Percentiles rank a stretch among this genome's conserved stretches.
Conservation (phyloP, 37 sponge, comb jelly and placozoan species). For the Petrosia ficiformis region DNA sequence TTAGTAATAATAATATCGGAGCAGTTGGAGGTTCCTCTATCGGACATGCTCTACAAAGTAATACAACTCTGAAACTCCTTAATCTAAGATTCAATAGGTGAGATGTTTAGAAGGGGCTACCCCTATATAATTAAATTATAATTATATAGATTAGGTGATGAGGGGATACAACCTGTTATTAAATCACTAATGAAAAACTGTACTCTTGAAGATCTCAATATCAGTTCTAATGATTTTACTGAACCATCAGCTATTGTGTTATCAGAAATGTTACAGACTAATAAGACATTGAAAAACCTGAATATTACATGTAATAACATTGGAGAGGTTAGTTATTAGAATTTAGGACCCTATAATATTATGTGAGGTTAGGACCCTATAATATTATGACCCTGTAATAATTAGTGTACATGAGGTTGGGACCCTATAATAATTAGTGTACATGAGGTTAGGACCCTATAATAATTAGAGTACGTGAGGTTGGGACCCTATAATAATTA, state of each 20-base stretch:
- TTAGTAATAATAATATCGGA: constrained; percentile 76
- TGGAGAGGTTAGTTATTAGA: constrained; percentile 52
- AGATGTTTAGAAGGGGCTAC: neutral
- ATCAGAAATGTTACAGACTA: constrained; percentile 68
- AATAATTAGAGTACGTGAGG: too few relatives aligned
- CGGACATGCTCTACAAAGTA: constrained; percentile 85
- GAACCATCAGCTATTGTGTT: constrained; percentile 73
- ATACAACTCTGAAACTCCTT: constrained; percentile 62
- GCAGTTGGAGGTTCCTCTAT: constrained; percentile 68
- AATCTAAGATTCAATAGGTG: constrained; percentile 84
- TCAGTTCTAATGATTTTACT: constrained; percentile 79
- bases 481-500: too few relatives aligned
- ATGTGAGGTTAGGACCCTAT: too few relatives aligned
- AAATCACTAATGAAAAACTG: constrained; percentile 78
- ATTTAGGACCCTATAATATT: constrained; percentile 1
- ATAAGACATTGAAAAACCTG: constrained; percentile 60
- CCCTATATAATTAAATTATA: neutral
- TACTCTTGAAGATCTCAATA: constrained; percentile 54
- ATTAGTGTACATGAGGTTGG: too few relatives aligned
- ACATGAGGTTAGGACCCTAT: too few relatives aligned
- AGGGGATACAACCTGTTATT: constrained; percentile 75
- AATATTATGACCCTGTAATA: too few relatives aligned
- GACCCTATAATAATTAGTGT: too few relatives aligned
- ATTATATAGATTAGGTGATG: constrained; percentile 73
- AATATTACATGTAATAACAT: constrained; percentile 79